A percentile compares a stretch with the other conserved stretches of the same genome.
Conservation (phyloP, 1,140 invertebrate genomes). For the Nilaparvata lugens region DNA sequence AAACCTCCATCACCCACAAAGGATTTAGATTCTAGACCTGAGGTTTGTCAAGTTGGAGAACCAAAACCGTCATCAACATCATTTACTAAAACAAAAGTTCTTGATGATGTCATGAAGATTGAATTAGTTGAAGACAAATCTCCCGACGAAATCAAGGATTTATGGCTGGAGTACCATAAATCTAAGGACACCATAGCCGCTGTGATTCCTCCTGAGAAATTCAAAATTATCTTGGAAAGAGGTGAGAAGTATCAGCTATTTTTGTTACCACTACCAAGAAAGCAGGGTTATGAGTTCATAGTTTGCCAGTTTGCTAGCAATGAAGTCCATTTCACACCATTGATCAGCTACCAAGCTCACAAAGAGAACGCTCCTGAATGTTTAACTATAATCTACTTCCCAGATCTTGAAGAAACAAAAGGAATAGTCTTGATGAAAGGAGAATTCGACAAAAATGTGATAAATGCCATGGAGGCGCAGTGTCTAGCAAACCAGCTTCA, state of each 20-base stretch:
- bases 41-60: constrained; percentile 23
- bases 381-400: constrained; percentile 71
- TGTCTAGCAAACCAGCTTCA: constrained; percentile 79
- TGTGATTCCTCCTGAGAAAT: constrained; percentile 50
- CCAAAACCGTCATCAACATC: constrained; percentile 3
- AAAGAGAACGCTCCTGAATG: constrained; percentile 89
- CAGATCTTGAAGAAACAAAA: constrained; percentile 66
- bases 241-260: constrained; percentile 58
- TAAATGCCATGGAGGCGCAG: constrained; percentile 68
- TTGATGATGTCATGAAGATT: constrained; percentile 68
- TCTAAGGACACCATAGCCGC: constrained; percentile 65
- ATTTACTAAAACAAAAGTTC: constrained; percentile 30
- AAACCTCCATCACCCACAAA: constrained; percentile 34
- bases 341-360: constrained; percentile 79
- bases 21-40: not conserved
- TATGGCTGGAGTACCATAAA: constrained; percentile 75
- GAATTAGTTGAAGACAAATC: constrained; percentile 64
- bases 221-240: constrained; percentile 45
- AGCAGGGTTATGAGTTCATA: constrained; percentile 82
- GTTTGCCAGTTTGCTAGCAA: constrained; percentile 64
- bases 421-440: constrained; percentile 78
- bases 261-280: constrained; percentile 68
- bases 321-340: constrained; percentile 76
- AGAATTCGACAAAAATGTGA: constrained; percentile 74
- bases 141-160: constrained; percentile 60